Base-by-base conservation (phyloP, 2,888 invertebrate species). In the Sphecodes monilicornis region DNA sequence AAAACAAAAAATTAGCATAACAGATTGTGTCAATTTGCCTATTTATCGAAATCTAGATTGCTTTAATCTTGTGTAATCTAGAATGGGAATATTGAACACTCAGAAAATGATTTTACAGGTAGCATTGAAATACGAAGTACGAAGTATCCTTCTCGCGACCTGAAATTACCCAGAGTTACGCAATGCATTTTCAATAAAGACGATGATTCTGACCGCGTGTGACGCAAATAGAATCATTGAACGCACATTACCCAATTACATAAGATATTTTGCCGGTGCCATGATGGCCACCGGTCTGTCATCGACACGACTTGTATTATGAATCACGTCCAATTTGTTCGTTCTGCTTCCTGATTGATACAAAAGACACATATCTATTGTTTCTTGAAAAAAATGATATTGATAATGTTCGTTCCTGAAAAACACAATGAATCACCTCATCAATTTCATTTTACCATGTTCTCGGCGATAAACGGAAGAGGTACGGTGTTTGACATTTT, bases 191-290 rank as follows among this genome's bases (percentile, higher is more conserved):
- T 70, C 46, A 46, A 70, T 66, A 50, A 46, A 46, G 29, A 46
- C 70, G 46, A 70, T 29, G 46, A 29, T 29, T 70, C 46, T 41
- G 29, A 32, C 70, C 70, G 46, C 36, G 66, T 39, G 18, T 70
- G 70, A 70, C 46, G 43, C 46, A 46, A 70, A 70, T 46, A 46
- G 70, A 46, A 29, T 32, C 70, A 46, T 70, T 32, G 70, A 46
- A 32, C 46, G 70, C 29, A 29, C 70, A 29, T 70, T 82, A 78
- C 84, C 39, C 36, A 39, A 57, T 54, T 57, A 46, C 73, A 18
- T 57, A 73, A 57, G 43, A 70, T 46, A 70, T 72, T 46, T 46
- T 46, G 46, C 46, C 70, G 70, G 18, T 46, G 41, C 29, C 29
- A 18, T 32, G 46, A 46, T 70, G 43, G 46, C 43, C 70, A 29